Conservation (phyloP, 2,113 vertebrate species). For the Lagopus muta region DNA sequence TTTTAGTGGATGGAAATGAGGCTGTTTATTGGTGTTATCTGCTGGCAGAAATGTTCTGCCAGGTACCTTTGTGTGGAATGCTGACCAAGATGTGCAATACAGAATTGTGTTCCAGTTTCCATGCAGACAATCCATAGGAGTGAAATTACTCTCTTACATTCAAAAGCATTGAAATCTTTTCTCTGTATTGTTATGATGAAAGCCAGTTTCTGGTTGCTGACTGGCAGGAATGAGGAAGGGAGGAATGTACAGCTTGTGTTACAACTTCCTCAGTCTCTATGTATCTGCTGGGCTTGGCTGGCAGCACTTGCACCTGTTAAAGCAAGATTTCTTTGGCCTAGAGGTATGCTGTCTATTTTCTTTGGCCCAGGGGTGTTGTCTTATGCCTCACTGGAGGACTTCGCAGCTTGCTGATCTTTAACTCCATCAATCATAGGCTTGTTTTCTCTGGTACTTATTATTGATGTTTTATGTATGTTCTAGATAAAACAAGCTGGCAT, state of each 20-base stretch:
- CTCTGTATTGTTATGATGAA: background rate
- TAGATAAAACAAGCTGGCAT: background rate
- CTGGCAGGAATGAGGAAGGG: background rate
- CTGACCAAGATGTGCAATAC: background rate
- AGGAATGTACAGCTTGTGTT: background rate
- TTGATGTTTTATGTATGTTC: background rate
- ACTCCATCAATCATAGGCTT: background rate
- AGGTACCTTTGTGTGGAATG: conserved; percentile 20
- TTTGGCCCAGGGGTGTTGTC: background rate
- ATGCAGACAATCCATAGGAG: background rate
- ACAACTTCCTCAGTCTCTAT: background rate
- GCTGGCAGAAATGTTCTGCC: background rate
- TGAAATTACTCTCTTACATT: conserved; percentile 6
- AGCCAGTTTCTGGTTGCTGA: conserved; percentile 23
- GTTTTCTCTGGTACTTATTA: background rate
- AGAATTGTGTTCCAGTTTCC: conserved; percentile 30
- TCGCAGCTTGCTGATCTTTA: background rate
- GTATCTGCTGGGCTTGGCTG: background rate
- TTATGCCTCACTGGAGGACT: background rate
- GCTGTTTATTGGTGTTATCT: conserved; percentile 36
- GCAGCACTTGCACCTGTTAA: background rate
- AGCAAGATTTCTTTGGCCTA: background rate
- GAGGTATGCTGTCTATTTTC: background rate
- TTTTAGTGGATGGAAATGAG: conserved; percentile 26
- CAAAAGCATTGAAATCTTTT: background rate